Conservation (phyloP, 30 jellyfish, hydroid and myxozoan species). For the Haliclystus octoradiatus region DNA sequence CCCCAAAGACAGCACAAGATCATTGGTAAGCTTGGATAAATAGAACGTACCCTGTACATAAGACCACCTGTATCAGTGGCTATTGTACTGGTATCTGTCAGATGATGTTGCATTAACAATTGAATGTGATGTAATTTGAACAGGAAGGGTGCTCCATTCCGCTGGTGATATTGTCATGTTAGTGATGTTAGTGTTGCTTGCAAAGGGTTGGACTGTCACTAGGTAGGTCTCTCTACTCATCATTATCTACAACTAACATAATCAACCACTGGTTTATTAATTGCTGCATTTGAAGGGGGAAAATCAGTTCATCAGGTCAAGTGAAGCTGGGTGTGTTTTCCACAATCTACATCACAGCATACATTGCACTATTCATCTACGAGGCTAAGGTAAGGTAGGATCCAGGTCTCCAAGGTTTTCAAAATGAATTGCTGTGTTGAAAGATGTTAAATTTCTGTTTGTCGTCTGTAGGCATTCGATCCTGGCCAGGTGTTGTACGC, state of each 20-base stretch:
- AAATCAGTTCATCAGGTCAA: conserved; percentile 88
- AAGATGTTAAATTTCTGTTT: neutral
- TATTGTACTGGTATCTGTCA: too few species aligned
- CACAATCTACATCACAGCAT: conserved; percentile 62
- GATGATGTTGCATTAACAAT: neutral
- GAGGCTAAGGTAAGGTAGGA: conserved; percentile 89
- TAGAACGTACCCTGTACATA: neutral
- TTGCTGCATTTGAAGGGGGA: conserved; percentile 43
- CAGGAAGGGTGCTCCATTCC: conserved; percentile 78
- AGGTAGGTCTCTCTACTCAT: conserved; percentile 34
- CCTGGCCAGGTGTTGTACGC: conserved; percentile 88
- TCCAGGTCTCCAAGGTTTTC: too few species aligned
- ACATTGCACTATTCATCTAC: conserved; percentile 61
- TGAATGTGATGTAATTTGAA: neutral
- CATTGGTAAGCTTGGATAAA: conserved; percentile 6
- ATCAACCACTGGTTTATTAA: neutral
- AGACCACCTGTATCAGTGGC: too few species aligned
- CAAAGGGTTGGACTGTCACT: conserved; percentile 94
- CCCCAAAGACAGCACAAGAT: conserved; percentile 50
- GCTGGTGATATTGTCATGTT: conserved; percentile 50
- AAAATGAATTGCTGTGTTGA: neutral
- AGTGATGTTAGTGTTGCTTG: conserved; percentile 55
- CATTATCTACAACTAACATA: neutral
- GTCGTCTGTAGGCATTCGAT: conserved; percentile 67
- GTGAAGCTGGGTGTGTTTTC: conserved; percentile 77